Evolutionary conservation across 2,888 invertebrate species (phyloP), one percentile per base, ranked within the genome.

Genomic region (Chelonus formosanus): DNA sequence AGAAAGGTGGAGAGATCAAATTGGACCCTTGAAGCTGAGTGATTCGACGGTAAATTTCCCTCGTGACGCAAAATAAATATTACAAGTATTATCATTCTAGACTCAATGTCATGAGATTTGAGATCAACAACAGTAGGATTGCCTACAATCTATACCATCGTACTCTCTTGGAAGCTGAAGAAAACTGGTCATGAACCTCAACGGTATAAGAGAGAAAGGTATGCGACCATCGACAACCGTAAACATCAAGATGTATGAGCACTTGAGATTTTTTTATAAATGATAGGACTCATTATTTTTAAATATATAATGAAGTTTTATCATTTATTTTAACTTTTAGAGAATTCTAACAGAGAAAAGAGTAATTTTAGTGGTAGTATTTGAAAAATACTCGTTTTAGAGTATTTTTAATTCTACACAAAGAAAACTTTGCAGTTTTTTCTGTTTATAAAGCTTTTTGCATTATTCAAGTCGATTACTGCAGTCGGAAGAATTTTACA

Each of bases 11-110:
- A 20, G 43, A 3, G 52, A 20, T n/a, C 32, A 40, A 32, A 56
- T 63, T 57, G 63, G 34, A 50, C 20, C 52, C 47, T 70, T 71
- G 70, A 69, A 70, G 70, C 70, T 43, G 70, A 71, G 63, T 65
- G 58, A 50, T 63, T 53, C 20, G 62, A 61, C 31, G 44, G 20
- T 35, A 31, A 65, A 68, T 64, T 68, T 67, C 63, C 65, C 65
- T 7, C 6, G 61, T 48, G 65, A 35, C 55, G 50, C 31, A 45
- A 44, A 31, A 10, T 43, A 53, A 61, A 61, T 61, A 44, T 61
- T 53, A 52, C 31, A 53, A 61, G 59, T 59, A 40, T 59, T 48
- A 35, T 10, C 20, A n/a, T 48, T 40, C 40, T 48, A 59, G 50
- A 36, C 31, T 36, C 10, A 59, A 48, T 10, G 47, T 45, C 53